Base-by-base conservation (phyloP, 1,140 invertebrate genomes). In the Acromyrmex charruanus region DNA sequence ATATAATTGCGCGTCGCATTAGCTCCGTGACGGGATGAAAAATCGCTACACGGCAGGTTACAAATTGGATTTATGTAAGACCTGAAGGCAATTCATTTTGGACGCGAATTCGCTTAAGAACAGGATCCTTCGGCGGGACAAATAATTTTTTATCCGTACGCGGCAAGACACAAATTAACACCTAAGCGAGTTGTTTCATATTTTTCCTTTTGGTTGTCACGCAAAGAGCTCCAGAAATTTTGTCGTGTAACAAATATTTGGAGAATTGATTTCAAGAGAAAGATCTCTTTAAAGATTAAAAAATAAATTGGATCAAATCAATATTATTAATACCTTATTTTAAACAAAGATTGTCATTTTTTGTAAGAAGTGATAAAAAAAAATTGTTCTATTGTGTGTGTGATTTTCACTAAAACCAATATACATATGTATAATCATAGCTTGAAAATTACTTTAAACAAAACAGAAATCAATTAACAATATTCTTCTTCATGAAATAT, bases 11-110 rank as follows among this genome's bases (percentile, higher is more conserved):
- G 55, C 66, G 75, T 80, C 28, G 71, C 55, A 71, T 88, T 79
- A 49, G 49, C 65, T 77, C 49, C 21, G 25, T 82, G 68, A 31
- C 63, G 55, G 65, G 16, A 2, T 63, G 81, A 77, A 74, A 74
- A 88, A 86, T 79, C 44, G 21, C 12, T 53, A 75, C 72, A 59
- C 39, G 35, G 25, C 68, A 44, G 77, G 59, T 72, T 68, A 61
- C 31, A 74, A 87, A 72, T 87, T 82, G 63, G 55, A 87, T 84
- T 88, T 77, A 68, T 31, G 75, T 69, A 84, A 82, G n/a, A 18
- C 25, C 10, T 51, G 58, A 25, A 31, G 28, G 66, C 82, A 79
- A 85, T 66, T 31, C 14, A 44, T 61, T 68, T 6, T 63, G 12
- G 25, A 79, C 18, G 35, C 12, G 18, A 77, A 12, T 80, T 31